These are phyloP conservation scores for Microcebus griseorufus DNA, from an alignment of 2,113 vertebrate genomes.

Conservation along the genomic window DNA sequence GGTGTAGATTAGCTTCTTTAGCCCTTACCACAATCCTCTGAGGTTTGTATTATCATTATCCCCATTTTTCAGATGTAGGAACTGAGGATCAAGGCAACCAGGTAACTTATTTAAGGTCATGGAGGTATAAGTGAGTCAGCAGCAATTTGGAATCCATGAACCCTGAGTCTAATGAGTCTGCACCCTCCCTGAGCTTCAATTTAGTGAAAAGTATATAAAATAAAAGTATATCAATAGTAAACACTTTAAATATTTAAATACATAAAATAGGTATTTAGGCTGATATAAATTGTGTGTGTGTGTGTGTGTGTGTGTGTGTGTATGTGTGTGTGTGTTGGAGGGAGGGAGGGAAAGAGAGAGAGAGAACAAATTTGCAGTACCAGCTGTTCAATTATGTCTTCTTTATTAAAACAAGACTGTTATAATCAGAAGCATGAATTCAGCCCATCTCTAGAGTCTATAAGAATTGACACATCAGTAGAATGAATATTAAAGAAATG, in stretches of 20 bases:
- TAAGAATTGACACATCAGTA: not conserved
- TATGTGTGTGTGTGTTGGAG: not conserved
- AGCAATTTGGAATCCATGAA: not conserved
- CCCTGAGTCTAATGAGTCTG: not conserved
- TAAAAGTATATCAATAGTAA: not conserved
- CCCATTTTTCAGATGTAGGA: not conserved
- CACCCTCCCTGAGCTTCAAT: not conserved
- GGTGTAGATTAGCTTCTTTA: not conserved
- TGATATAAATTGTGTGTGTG: not conserved
- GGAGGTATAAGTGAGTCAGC: not conserved
- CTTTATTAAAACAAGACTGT: not conserved
- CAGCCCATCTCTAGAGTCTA: not conserved
- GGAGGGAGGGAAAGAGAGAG: not conserved
- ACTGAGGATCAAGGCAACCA: not conserved
- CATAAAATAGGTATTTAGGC: not conserved
- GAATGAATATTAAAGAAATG: not conserved
- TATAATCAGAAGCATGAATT: not conserved
- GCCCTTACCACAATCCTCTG: not conserved
- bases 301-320: not conserved
- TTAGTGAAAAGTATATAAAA: not conserved
- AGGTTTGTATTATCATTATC: not conserved
- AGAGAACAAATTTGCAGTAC: not conserved
- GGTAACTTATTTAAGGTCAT: not conserved
- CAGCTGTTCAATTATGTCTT: not conserved
- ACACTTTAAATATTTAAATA: not conserved